Evolutionary conservation across 30 jellyfish, hydroid and myxozoan genomes (phyloP).

Genomic region (Calvadosia cruxmelitensis): DNA sequence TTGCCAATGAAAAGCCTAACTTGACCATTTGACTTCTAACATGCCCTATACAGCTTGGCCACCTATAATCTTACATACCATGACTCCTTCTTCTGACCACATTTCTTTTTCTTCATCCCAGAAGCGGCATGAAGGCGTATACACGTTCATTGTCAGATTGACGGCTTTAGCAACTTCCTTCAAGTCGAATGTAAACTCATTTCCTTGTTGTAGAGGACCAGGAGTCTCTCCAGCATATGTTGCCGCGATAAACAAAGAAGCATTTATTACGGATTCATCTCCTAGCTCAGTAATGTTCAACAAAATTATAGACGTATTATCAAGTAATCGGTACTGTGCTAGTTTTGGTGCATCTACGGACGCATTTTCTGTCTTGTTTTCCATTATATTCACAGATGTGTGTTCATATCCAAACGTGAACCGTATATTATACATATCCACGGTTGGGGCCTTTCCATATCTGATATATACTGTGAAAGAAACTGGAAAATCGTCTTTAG

Average conservation of each 20-base stretch:
- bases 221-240: conserved; percentile 45
- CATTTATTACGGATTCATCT: conserved; percentile 6
- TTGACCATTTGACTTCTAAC: too few relatives aligned
- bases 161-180: conserved; percentile 35
- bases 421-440: conserved; percentile 21
- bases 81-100: conserved; percentile 70
- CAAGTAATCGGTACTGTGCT: conserved; percentile 11
- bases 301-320: conserved; percentile 36
- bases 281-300: conserved; percentile 46
- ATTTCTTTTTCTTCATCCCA: conserved; percentile 17
- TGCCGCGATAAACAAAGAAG: background rate
- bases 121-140: conserved; percentile 52
- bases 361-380: background rate
- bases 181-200: conserved; percentile 50
- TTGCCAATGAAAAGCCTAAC: too few relatives aligned
- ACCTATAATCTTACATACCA: conserved; percentile 59
- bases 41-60: too few relatives aligned
- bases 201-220: conserved; percentile 12
- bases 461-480: conserved; percentile 43
- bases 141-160: conserved; percentile 48
- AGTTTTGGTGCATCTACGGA: background rate
- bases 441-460: conserved; percentile 57
- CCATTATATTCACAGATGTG: background rate
- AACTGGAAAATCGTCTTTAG: conserved; percentile 20
- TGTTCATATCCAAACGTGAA: background rate